A percentile compares a stretch with the other conserved stretches of the same genome.
Conservation (phyloP, 2,113 vertebrate species). For the Dendrocopos noguchii region DNA sequence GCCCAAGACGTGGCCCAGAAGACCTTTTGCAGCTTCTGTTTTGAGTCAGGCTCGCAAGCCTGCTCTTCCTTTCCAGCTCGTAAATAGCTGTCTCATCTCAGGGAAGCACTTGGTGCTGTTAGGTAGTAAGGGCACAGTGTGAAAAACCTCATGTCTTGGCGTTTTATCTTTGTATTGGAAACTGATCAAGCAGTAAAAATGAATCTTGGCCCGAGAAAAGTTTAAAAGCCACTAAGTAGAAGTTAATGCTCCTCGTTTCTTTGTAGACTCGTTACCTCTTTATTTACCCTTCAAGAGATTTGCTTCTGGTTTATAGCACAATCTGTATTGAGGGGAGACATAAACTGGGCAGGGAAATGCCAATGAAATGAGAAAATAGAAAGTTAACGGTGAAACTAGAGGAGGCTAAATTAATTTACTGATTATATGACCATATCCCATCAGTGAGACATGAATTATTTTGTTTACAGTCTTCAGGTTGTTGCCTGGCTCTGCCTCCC, state of each 20-base stretch:
- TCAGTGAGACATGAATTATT: conserved; percentile 80
- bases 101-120: conserved; percentile 23
- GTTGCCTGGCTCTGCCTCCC: conserved; percentile 76
- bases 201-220: conserved; percentile 57
- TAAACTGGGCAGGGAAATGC: conserved; percentile 75
- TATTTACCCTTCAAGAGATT: conserved; percentile 77
- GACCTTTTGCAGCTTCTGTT: conserved; percentile 22
- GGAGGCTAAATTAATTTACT: conserved; percentile 79
- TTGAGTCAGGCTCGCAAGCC: conserved; percentile 1
- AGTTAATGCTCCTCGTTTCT: conserved; percentile 67
- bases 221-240: conserved; percentile 61
- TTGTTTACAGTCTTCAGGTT: conserved; percentile 79
- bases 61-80: background rate
- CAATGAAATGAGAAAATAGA: conserved; percentile 78
- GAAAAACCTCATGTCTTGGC: conserved; percentile 53
- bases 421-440: conserved; percentile 78
- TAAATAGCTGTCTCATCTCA: conserved; percentile 46
- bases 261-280: conserved; percentile 72
- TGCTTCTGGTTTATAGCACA: conserved; percentile 76
- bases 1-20: background rate
- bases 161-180: conserved; percentile 51
- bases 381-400: conserved; percentile 78
- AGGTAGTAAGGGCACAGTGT: conserved; percentile 15
- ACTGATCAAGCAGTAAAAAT: conserved; percentile 55
- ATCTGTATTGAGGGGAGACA: conserved; percentile 72